Conservation (phyloP, 2,113 vertebrate genomes). For the Meleagris gallopavo region DNA sequence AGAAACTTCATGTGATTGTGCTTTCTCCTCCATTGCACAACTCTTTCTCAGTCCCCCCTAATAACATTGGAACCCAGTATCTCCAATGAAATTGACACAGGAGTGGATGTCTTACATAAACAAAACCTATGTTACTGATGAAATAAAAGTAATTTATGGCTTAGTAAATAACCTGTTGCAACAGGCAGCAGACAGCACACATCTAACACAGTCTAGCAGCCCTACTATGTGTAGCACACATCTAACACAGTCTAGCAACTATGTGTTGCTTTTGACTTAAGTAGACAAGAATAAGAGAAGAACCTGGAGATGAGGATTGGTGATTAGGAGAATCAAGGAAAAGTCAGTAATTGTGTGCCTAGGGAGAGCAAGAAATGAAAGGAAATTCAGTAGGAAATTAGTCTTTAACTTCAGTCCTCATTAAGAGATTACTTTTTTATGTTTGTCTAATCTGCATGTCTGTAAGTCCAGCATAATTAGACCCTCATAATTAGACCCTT, state of each 20-base stretch:
- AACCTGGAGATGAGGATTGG: background rate
- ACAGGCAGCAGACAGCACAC: background rate
- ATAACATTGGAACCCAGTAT: background rate
- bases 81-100: background rate
- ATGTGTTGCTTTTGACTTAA: background rate
- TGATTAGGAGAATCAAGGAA: background rate
- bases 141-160: background rate
- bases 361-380: background rate
- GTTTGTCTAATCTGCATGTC: background rate
- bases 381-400: background rate
- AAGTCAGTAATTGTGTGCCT: background rate
- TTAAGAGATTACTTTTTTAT: background rate
- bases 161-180: background rate
- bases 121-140: background rate
- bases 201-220: background rate
- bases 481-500: background rate
- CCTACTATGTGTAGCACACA: fast-evolving
- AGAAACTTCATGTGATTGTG: background rate
- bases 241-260: background rate
- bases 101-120: background rate
- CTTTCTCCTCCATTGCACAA: background rate
- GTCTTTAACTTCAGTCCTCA: background rate
- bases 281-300: background rate
- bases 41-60: background rate
- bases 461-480: background rate